Evolutionary conservation across 2,797 vertebrate species (phyloP).

Genomic region (Lepus townsendii): DNA sequence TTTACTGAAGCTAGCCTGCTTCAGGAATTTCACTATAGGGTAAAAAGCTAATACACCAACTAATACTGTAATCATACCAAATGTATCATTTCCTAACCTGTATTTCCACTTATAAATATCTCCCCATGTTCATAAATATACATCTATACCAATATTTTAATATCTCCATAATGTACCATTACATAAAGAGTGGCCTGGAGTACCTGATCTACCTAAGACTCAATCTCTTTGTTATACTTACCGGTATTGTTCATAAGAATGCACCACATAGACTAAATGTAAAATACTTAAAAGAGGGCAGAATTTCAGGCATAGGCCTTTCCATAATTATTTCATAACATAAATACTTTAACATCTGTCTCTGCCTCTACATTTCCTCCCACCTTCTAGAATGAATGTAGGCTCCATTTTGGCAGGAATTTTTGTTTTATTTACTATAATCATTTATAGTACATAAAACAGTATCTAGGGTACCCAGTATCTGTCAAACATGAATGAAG

Average conservation of each 20-base stretch:
- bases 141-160: slow-evolving; percentile 6
- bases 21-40: too few relatives aligned
- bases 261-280: neutral
- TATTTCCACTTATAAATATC: slow-evolving; percentile 16
- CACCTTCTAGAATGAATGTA: neutral
- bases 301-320: neutral
- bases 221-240: slow-evolving; percentile 21
- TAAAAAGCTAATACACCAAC: too few relatives aligned
- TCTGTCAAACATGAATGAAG: neutral
- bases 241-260: neutral
- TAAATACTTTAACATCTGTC: neutral
- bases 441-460: neutral
- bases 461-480: neutral
- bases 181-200: neutral
- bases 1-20: too few relatives aligned
- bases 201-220: neutral
- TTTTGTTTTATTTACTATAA: slow-evolving; percentile 17
- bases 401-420: neutral
- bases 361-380: neutral
- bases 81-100: neutral
- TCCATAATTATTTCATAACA: neutral
- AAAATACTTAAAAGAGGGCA: slow-evolving; percentile 10
- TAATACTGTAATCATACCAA: neutral
- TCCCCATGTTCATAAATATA: slow-evolving; percentile 13
- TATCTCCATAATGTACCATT: neutral